Evolutionary conservation across 2,888 invertebrate genomes (phyloP).

Genomic region (Xylocampa areola): DNA sequence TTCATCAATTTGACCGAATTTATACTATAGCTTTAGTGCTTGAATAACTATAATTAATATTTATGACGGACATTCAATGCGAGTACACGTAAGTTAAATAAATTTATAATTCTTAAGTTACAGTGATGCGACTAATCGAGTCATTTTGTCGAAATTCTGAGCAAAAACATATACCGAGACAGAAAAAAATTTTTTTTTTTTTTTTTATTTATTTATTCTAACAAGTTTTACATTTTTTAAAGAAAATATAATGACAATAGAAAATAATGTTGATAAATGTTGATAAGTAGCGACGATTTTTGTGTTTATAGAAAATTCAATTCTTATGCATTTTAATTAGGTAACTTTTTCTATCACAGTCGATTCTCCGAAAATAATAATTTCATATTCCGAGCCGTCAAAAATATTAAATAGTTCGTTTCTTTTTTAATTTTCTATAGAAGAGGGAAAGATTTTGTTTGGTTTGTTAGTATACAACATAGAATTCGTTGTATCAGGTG

Average conservation of each 20-base stretch:
- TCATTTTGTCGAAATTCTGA: slow-evolving; percentile 12
- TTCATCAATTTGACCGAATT: slow-evolving; percentile 64
- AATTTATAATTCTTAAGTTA: slow-evolving; percentile 6
- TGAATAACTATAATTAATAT: slow-evolving; percentile 69
- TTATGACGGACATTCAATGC: slow-evolving; percentile 73
- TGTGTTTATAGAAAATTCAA: slow-evolving; percentile 58
- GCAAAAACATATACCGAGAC: slow-evolving; percentile 5
- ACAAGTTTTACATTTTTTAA: no score
- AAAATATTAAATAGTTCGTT: slow-evolving; percentile 76
- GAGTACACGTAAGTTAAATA: slow-evolving; percentile 55
- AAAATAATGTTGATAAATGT: no score
- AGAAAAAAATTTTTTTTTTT: slow-evolving; percentile 15
- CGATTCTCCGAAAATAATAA: slow-evolving; percentile 58
- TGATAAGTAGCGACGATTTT: slow-evolving; percentile 27
- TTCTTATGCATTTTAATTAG: slow-evolving; percentile 71
- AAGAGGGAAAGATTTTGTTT: slow-evolving; percentile 39
- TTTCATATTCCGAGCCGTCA: slow-evolving; percentile 69
- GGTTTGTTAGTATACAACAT: slow-evolving; percentile 52
- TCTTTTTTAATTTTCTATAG: slow-evolving; percentile 26
- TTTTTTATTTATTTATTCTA: no score
- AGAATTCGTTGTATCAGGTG: slow-evolving; percentile 62
- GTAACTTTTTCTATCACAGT: slow-evolving; percentile 79
- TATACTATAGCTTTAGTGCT: slow-evolving; percentile 45
- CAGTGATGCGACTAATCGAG: slow-evolving; percentile 10
- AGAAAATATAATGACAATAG: no score